A percentile compares a stretch with the other conserved stretches of the same genome.
These are phyloP conservation scores for Oxyteleia sp. DNA, from an alignment of 2,888 invertebrate species.

Conservation along the genomic window DNA sequence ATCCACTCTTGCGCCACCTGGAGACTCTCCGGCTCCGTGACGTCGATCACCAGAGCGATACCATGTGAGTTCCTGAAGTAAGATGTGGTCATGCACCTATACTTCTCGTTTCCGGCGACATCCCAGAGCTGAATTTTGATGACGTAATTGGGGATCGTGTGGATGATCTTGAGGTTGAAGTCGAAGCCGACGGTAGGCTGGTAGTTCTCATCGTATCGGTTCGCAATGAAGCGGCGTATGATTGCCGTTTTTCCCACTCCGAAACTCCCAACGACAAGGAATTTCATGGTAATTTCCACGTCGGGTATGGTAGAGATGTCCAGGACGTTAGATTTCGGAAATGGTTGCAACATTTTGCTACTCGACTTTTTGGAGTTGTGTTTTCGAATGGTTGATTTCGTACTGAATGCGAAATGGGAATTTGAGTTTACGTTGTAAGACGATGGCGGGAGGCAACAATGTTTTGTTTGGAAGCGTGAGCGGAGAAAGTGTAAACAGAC, in stretches of 20 bases:
- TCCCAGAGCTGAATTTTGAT: constrained; percentile 61
- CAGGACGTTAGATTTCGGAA: no score
- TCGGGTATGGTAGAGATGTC: no score
- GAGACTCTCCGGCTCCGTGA: constrained; percentile 34
- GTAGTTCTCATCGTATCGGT: background rate
- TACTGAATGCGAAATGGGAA: no score
- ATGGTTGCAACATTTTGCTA: no score
- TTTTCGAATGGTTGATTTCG: no score
- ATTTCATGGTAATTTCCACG: no score
- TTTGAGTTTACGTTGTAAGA: no score
- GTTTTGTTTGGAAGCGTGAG: no score
- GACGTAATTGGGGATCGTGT: constrained; percentile 28
- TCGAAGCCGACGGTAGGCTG: constrained; percentile 54
- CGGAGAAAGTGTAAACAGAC: no score
- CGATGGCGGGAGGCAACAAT: no score
- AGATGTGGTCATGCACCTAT: constrained; percentile 36
- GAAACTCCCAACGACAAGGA: constrained; percentile 44
- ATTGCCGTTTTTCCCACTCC: constrained; percentile 62
- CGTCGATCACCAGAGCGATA: constrained; percentile 52
- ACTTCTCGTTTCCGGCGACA: constrained; percentile 60
- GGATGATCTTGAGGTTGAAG: constrained; percentile 27
- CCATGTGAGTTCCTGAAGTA: constrained; percentile 52
- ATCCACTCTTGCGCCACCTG: constrained; percentile 40
- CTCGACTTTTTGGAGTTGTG: no score
- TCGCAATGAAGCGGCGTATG: constrained; percentile 35